Percentiles rank a stretch among this genome's conserved stretches.
These are phyloP conservation scores for Stegastes partitus DNA, from an alignment of 2,113 vertebrate genomes.

Conservation along the genomic window DNA sequence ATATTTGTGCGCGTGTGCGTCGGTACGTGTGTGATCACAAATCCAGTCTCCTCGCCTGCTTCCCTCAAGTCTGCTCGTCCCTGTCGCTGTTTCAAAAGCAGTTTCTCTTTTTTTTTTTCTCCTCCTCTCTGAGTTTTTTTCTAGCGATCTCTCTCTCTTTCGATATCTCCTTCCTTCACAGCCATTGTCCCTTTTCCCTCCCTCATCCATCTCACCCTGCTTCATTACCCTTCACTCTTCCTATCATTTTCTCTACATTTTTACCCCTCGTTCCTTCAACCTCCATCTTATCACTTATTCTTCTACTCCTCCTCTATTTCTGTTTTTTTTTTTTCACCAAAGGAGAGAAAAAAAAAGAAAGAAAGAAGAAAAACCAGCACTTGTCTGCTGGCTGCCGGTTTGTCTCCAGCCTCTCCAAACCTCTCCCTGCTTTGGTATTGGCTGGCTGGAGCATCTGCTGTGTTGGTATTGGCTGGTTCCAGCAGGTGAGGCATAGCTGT, in stretches of 20 bases:
- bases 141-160: constrained; percentile 21
- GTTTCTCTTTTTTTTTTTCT: too few relatives aligned
- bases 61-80: constrained; percentile 27
- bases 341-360: background rate
- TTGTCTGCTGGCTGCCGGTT: constrained; percentile 68
- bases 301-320: constrained; percentile 38
- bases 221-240: constrained; percentile 57
- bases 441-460: constrained; percentile 46
- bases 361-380: constrained; percentile 18
- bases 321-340: constrained; percentile 17
- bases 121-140: background rate
- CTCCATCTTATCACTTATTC: constrained; percentile 45
- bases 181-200: constrained; percentile 45
- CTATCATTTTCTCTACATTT: constrained; percentile 39
- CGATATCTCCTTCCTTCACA: constrained; percentile 25
- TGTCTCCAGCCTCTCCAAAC: constrained; percentile 75
- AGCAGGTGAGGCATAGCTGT: constrained; percentile 75
- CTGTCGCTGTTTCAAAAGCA: constrained; percentile 42
- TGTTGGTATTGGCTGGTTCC: constrained; percentile 70
- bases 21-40: constrained; percentile 30
- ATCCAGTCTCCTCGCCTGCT: constrained; percentile 26
- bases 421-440: constrained; percentile 63
- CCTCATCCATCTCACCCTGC: constrained; percentile 50
- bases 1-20: constrained; percentile 63
- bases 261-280: constrained; percentile 10